Evolutionary conservation across 2,113 vertebrate species (phyloP), one percentile per base, ranked within the genome.

Genomic region (Labeo rohita): DNA sequence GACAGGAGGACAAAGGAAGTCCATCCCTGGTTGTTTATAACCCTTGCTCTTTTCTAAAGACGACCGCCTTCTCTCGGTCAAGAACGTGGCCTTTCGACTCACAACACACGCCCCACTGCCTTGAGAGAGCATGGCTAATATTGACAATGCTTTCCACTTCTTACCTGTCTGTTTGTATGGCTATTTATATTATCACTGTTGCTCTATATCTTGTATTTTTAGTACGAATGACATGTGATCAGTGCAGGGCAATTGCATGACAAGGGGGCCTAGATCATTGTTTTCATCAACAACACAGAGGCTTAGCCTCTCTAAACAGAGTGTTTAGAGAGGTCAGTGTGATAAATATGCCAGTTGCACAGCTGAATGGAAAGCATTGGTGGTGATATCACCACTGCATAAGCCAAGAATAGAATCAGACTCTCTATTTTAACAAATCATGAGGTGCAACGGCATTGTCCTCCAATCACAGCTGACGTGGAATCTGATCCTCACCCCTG

Each of bases 131-230:
- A 90, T 90, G 8, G 66, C 84, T 80, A 39, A 36, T 63, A 86
- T 47, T 85, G 84, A 85, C 23, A 49, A 50, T 39, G 23, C 70
- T 79, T 63, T 52, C 80, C 70, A 43, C 83, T 81, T 74, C 68
- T 87, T 88, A 90, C 83, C 87, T 90, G 80, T 74, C 68, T 45
- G 52, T 18, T 68, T 59, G 11, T 78, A 49, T 79, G 68, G 13
- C n/a, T 84, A 66, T 90, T 89, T 91, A 90, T 91, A 91, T 89
- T 43, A 81, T 49, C 56, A 49, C 59, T 80, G 87, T 87, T 89
- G 84, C 72, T 84, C 70, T 83, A 61, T 84, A 76, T 73, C 23
- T 11, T 78, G 70, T 91, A 90, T 90, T 89, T 90, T 88, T 91
- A 91, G 89, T 45, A 47, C 39, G 74, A 49, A 81, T 72, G 86